Evolutionary conservation across 2,888 invertebrate genomes (phyloP).

Genomic region (Drosophila kokeensis): DNA sequence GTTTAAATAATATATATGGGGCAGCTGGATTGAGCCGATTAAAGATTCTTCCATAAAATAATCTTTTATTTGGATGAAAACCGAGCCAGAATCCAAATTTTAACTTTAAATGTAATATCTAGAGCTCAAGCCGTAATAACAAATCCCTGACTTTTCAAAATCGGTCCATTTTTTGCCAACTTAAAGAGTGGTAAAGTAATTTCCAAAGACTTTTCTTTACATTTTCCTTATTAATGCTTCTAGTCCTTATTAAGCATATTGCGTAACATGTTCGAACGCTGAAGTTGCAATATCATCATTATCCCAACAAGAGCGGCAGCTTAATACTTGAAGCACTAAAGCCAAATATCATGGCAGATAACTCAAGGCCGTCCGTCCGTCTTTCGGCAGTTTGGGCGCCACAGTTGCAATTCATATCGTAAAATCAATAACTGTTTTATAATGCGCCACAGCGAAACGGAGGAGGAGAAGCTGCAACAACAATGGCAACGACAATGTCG

Average conservation of each 20-base stretch:
- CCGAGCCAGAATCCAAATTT: neutral
- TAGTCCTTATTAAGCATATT: neutral
- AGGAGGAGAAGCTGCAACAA: conserved; percentile 4
- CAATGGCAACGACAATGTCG: conserved; percentile 29
- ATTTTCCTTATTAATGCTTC: neutral
- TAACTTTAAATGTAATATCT: neutral
- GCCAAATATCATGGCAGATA: conserved; percentile 20
- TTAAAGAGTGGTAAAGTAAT: neutral
- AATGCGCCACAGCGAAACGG: conserved; percentile 31
- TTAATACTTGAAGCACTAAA: conserved; percentile 9
- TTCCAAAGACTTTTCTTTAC: neutral
- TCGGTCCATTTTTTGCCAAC: neutral
- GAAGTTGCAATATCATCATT: conserved; percentile 12
- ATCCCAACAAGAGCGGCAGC: conserved; percentile 5
- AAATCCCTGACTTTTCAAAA: neutral
- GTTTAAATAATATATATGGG: conserved; percentile 23
- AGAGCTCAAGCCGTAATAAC: neutral
- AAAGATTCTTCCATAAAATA: neutral
- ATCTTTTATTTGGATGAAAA: neutral
- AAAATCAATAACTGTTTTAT: conserved; percentile 67
- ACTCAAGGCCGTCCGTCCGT: conserved; percentile 42
- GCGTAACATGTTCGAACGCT: neutral
- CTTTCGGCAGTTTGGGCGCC: conserved; percentile 23
- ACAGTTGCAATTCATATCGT: conserved; percentile 29
- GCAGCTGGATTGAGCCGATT: conserved; percentile 17